A percentile compares a stretch with the other conserved stretches of the same genome.
These are phyloP conservation scores for Hirtodrosophila alboralis DNA, from an alignment of 2,888 invertebrate species.

Conservation along the genomic window DNA sequence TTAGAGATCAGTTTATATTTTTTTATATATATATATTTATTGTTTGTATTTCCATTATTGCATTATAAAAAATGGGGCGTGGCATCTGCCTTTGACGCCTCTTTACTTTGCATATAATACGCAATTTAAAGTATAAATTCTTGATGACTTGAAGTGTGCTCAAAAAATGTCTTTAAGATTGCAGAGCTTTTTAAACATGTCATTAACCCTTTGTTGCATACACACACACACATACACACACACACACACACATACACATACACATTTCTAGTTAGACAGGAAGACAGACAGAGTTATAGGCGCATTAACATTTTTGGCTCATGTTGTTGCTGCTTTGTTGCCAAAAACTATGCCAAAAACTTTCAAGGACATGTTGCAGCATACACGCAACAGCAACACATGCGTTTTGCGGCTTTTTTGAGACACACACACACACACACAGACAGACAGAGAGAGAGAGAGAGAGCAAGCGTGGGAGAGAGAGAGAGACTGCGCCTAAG, in stretches of 20 bases:
- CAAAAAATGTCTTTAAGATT: no score
- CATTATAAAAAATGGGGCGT: no score
- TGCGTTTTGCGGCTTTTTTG: conserved; percentile 57
- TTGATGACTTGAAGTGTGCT: no score
- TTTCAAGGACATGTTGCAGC: conserved; percentile 83
- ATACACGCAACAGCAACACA: conserved; percentile 54
- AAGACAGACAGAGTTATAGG: conserved; percentile 43
- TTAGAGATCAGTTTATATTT: no score
- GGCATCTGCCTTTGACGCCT: no score
- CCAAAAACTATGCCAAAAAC: conserved; percentile 84
- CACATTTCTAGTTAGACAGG: conserved; percentile 12
- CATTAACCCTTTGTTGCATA: conserved; percentile 55
- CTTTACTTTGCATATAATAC: no score
- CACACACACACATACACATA: conserved; percentile 9
- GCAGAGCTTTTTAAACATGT: conserved; percentile 21
- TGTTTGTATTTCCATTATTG: no score
- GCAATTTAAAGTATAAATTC: no score
- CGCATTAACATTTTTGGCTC: conserved; percentile 59
- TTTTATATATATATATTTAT: no score
- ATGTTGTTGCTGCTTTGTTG: conserved; percentile 42
- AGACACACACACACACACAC: conserved; percentile 39
- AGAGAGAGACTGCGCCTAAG: conserved; percentile 13
- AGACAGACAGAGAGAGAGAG: not conserved
- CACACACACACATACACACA: not conserved
- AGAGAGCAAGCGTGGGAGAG: not conserved